Percentiles rank a stretch among this genome's conserved stretches.
Evolutionary conservation across 2,888 invertebrate genomes (phyloP).

Genomic region (Acleris emargana): DNA sequence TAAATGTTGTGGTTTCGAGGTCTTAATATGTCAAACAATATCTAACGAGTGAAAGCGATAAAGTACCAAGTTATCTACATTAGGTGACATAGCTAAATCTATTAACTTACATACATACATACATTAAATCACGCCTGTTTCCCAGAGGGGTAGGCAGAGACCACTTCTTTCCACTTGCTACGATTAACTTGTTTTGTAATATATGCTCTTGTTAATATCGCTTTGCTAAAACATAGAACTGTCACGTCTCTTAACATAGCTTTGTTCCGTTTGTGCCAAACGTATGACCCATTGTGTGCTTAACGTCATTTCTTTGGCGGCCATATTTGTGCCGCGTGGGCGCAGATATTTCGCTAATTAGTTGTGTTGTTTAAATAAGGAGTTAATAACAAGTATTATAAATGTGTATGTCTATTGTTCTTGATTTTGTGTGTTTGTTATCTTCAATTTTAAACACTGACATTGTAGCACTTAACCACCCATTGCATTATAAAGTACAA

Average conservation of each 20-base stretch:
- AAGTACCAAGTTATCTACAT: too few relatives aligned
- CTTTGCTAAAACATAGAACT: background rate
- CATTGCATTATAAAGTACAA: too few relatives aligned
- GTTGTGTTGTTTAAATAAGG: slow-evolving; percentile 2
- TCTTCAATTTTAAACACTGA: too few relatives aligned
- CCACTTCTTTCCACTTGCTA: too few relatives aligned
- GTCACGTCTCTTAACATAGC: background rate
- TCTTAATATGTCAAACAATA: too few relatives aligned
- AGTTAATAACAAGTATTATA: background rate
- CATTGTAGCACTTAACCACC: too few relatives aligned
- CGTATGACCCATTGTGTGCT: slow-evolving; percentile 11
- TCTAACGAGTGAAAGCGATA: too few relatives aligned
- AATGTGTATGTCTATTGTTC: background rate
- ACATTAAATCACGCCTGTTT: too few relatives aligned
- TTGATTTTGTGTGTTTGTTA: too few relatives aligned
- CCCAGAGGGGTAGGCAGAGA: too few relatives aligned
- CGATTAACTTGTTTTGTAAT: background rate
- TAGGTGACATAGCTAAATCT: background rate
- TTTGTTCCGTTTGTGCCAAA: slow-evolving; percentile 4
- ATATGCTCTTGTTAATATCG: background rate
- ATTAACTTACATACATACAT: too few relatives aligned
- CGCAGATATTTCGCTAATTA: slow-evolving; percentile 13
- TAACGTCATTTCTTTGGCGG: background rate
- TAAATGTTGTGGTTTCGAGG: too few relatives aligned
- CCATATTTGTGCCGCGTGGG: slow-evolving; percentile 12